These are phyloP conservation scores for Tapirus terrestris DNA, from an alignment of 2,113 vertebrate species.

Conservation along the genomic window DNA sequence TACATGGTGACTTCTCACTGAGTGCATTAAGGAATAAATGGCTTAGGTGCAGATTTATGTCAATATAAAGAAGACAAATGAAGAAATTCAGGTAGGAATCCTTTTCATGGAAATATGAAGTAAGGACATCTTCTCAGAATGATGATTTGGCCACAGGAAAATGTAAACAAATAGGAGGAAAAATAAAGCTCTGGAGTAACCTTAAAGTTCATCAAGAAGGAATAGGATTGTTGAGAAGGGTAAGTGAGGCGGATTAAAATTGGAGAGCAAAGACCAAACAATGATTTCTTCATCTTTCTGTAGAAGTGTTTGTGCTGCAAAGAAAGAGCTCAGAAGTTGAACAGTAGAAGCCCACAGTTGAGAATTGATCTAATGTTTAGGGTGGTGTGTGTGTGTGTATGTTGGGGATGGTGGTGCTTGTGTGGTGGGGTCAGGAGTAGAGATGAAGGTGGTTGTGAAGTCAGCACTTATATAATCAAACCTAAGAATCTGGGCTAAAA, in stretches of 20 bases:
- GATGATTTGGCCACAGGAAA: not conserved
- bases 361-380: not conserved
- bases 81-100: not conserved
- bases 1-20: not conserved
- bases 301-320: not conserved
- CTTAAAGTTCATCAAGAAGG: not conserved
- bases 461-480: not conserved
- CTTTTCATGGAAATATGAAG: not conserved
- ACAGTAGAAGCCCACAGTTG: not conserved
- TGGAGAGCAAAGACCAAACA: not conserved
- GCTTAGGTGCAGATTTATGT: not conserved
- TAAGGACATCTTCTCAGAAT: not conserved
- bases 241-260: not conserved
- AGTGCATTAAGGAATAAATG: not conserved
- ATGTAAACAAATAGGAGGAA: not conserved
- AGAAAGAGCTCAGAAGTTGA: not conserved
- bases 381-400: not conserved
- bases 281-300: not conserved
- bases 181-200: not conserved
- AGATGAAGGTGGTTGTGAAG: not conserved
- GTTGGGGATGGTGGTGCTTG: fast-evolving
- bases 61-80: not conserved
- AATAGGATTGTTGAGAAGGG: not conserved
- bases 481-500: not conserved
- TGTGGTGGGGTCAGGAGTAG: too few species aligned